Evolutionary conservation across 2,113 vertebrate genomes (phyloP).

Genomic region (Dendropsophus ebraccatus): DNA sequence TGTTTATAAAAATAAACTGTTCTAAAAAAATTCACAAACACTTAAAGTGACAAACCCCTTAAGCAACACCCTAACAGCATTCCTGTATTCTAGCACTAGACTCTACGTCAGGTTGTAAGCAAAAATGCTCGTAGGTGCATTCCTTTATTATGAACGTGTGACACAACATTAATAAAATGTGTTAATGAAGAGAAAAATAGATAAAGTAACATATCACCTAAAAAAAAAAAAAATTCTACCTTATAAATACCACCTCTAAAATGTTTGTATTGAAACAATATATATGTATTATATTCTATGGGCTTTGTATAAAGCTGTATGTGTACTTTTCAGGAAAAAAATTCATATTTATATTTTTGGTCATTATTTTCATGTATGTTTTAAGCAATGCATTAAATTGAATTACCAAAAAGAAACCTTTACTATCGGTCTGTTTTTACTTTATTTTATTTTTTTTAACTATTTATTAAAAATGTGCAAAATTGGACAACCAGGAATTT

Average conservation of each 20-base stretch:
- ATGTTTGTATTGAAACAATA: not conserved
- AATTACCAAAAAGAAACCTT: not conserved
- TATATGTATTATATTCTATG: not conserved
- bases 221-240: not conserved
- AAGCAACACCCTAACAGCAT: slow-evolving; percentile 12
- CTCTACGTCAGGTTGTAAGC: not conserved
- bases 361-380: not conserved
- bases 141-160: slow-evolving; percentile 24
- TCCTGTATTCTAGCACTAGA: slow-evolving; percentile 28
- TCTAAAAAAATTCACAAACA: not conserved
- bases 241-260: not conserved
- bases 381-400: slow-evolving; percentile 17
- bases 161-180: slow-evolving; percentile 40
- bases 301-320: slow-evolving; percentile 1
- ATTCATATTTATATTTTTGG: slow-evolving; percentile 16
- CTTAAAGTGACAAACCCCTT: not conserved
- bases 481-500: no score
- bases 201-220: not conserved
- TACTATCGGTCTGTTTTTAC: no score
- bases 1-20: not conserved
- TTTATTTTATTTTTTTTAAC: not conserved
- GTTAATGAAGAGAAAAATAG: slow-evolving; percentile 41
- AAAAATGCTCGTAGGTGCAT: not conserved
- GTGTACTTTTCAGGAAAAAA: not conserved
- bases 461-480: no score